Conservation (phyloP, 2,797 vertebrate species). For the Chiloscyllium punctatum region DNA sequence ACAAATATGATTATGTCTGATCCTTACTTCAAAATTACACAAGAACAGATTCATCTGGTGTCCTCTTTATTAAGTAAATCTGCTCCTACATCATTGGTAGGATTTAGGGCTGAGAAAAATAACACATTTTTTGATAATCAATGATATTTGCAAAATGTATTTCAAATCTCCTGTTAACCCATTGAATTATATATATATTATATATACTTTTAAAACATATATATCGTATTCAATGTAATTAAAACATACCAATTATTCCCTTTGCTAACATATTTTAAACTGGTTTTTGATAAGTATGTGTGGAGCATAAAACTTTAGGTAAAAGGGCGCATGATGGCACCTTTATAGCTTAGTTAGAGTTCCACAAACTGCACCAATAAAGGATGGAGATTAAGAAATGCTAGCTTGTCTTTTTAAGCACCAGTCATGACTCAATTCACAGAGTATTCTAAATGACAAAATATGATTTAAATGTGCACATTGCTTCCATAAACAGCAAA, state of each 20-base stretch:
- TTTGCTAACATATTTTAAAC: not conserved
- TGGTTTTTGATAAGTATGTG: not conserved
- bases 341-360: not conserved
- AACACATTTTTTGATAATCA: not conserved
- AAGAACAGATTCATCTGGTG: not conserved
- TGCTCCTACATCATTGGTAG: not conserved
- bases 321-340: not conserved
- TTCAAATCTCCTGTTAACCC: not conserved
- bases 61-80: slow-evolving; percentile 8
- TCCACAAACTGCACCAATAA: not conserved
- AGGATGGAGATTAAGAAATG: not conserved
- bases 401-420: not conserved
- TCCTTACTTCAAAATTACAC: not conserved
- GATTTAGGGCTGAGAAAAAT: not conserved
- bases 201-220: too few species aligned
- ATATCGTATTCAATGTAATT: not conserved
- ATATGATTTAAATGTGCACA: too few species aligned
- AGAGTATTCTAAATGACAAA: too few species aligned
- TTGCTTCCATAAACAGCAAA: not conserved
- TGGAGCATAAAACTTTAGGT: not conserved
- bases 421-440: not conserved
- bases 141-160: not conserved
- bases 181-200: not conserved
- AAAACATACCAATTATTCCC: not conserved
- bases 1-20: not conserved